Percentiles rank a stretch among this genome's conserved stretches.
These are phyloP conservation scores for Baccha elongata DNA, from an alignment of 2,888 invertebrate species.

Conservation along the genomic window DNA sequence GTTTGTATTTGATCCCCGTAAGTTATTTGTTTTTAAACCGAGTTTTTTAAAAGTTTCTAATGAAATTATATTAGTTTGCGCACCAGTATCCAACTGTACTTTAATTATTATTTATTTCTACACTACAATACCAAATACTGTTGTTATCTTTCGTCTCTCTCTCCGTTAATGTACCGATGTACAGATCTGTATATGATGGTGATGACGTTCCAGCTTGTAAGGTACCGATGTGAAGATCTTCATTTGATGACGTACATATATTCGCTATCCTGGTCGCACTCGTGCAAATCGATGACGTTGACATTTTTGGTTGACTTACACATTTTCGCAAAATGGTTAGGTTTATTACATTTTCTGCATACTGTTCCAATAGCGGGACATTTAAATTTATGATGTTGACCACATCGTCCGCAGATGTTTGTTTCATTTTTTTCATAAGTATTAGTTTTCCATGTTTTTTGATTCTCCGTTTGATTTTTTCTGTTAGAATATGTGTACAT, in stretches of 20 bases:
- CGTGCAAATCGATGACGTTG: conserved; percentile 10
- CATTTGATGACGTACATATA: conserved; percentile 40
- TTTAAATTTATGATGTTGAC: conserved; percentile 16
- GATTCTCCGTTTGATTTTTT: conserved; percentile 25
- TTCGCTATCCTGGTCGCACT: conserved; percentile 2
- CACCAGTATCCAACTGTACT: conserved; percentile 36
- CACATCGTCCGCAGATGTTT: conserved; percentile 3
- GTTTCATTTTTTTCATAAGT: conserved; percentile 10
- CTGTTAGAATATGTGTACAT: conserved; percentile 19
- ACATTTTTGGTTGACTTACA: conserved; percentile 21
- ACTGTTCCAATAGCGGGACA: conserved; percentile 15
- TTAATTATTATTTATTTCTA: conserved; percentile 34
- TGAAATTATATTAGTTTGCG: conserved; percentile 26
- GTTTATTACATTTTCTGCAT: conserved; percentile 27
- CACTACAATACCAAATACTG: conserved; percentile 39
- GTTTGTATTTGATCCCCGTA: conserved; percentile 12
- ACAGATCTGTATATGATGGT: conserved; percentile 13
- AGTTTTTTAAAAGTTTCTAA: conserved; percentile 28
- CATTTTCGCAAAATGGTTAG: conserved; percentile 30
- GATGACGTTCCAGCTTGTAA: conserved; percentile 6
- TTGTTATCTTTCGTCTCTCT: conserved; percentile 13
- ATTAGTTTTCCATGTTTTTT: conserved; percentile 26
- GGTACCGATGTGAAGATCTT: conserved; percentile 33
- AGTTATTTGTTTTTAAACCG: conserved; percentile 22
- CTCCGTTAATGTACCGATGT: conserved; percentile 9